Percentiles rank a stretch among this genome's conserved stretches.
Evolutionary conservation across 1,140 invertebrate genomes (phyloP).

Genomic region (Chironomus striatipennis): DNA sequence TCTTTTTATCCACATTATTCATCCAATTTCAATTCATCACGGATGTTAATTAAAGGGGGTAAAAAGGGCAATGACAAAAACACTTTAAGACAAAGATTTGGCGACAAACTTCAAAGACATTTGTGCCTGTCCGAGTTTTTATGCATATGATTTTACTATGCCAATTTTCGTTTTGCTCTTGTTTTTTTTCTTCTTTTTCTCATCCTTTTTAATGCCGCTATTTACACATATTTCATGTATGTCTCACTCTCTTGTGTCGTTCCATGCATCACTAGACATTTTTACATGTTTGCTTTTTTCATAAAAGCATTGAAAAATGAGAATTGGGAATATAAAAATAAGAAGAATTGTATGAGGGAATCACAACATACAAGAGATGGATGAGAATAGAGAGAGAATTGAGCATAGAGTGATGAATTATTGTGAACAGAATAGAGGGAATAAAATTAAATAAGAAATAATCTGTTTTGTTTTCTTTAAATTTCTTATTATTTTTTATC

Average conservation of each 20-base stretch:
- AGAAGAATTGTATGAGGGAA: background rate
- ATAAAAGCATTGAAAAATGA: background rate
- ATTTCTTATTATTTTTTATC: too few species aligned
- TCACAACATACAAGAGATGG: too few species aligned
- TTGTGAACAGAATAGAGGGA: too few species aligned
- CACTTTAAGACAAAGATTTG: background rate
- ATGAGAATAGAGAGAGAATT: too few species aligned
- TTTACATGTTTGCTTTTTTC: background rate
- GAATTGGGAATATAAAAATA: background rate
- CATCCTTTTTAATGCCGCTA: too few species aligned
- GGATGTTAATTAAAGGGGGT: background rate
- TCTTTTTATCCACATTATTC: background rate
- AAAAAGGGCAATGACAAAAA: conserved; percentile 18
- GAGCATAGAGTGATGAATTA: too few species aligned
- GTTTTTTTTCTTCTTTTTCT: too few species aligned
- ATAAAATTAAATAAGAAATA: background rate
- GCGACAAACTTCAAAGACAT: background rate
- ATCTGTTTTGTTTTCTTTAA: background rate
- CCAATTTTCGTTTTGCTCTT: background rate
- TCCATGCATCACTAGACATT: too few species aligned
- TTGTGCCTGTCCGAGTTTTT: conserved; percentile 1
- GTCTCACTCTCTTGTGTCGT: too few species aligned
- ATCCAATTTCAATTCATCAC: background rate
- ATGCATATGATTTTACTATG: background rate
- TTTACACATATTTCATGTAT: too few species aligned